Evolutionary conservation across 2,888 invertebrate species (phyloP).

Genomic region (Microctonus brassicae): DNA sequence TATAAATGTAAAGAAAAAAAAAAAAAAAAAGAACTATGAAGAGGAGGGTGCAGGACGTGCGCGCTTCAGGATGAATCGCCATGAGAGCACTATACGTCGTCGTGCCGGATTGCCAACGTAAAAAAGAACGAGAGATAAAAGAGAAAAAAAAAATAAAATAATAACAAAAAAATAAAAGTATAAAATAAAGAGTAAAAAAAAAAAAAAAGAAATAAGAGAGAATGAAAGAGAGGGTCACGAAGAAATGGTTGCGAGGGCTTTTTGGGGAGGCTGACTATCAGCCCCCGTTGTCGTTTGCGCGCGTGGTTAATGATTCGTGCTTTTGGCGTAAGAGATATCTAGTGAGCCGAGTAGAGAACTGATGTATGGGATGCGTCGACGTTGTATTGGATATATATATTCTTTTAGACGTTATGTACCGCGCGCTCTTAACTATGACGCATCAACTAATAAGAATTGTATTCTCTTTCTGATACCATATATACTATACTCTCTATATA

Average conservation of each 20-base stretch:
- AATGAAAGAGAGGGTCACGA: neutral
- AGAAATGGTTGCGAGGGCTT: neutral
- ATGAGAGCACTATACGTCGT: conserved; percentile 14
- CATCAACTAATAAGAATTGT: neutral
- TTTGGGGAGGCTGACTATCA: neutral
- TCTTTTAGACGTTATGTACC: neutral
- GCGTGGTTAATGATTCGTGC: conserved; percentile 31
- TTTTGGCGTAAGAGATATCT: conserved; percentile 21
- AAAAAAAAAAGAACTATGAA: neutral
- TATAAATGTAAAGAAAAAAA: neutral
- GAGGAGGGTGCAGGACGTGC: neutral
- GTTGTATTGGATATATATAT: neutral
- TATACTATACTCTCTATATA: no score
- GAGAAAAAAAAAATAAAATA: neutral
- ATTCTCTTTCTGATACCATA: no score
- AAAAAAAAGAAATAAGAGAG: neutral
- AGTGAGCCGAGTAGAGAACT: conserved; percentile 7
- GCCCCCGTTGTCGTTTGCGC: neutral
- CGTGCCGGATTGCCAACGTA: conserved; percentile 7
- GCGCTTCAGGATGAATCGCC: conserved; percentile 18
- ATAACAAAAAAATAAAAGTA: no score
- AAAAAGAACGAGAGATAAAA: conserved; percentile 17
- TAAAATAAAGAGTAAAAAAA: neutral
- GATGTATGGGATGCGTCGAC: neutral
- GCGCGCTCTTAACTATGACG: neutral